Conservation (phyloP, 2,888 invertebrate species). For the Acrobasis repandana region DNA sequence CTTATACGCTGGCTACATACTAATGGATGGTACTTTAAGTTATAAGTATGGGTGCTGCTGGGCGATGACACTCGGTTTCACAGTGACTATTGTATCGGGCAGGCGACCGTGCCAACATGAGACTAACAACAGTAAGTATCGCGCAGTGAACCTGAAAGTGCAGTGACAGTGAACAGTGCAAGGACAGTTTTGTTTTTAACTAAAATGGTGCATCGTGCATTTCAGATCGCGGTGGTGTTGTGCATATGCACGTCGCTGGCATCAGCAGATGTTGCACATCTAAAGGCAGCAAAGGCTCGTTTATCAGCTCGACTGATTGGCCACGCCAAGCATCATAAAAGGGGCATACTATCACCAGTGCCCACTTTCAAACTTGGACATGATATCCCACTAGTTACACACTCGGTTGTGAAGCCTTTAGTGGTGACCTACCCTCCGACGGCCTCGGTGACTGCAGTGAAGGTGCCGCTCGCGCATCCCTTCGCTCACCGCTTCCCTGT, state of each 20-base stretch:
- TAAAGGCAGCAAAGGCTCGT: constrained; percentile 58
- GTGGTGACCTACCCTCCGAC: constrained; percentile 76
- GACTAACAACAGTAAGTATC: constrained; percentile 63
- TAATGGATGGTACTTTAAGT: constrained; percentile 62
- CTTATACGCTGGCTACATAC: constrained; percentile 66
- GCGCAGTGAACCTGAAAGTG: constrained; percentile 38
- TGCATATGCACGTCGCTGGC: constrained; percentile 57
- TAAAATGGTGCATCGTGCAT: constrained; percentile 56
- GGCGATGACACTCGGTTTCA: constrained; percentile 55
- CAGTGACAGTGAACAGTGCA: constrained; percentile 34
- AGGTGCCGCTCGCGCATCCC: constrained; percentile 67
- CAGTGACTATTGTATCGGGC: constrained; percentile 56
- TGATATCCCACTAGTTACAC: constrained; percentile 73
- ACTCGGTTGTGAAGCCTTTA: constrained; percentile 73
- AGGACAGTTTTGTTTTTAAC: constrained; percentile 35
- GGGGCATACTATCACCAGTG: constrained; percentile 65
- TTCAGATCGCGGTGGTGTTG: constrained; percentile 70
- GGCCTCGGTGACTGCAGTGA: constrained; percentile 69
- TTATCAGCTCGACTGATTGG: constrained; percentile 52
- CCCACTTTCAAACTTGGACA: constrained; percentile 76
- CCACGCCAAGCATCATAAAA: constrained; percentile 64
- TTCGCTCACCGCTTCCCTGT: constrained; percentile 56
- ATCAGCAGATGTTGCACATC: constrained; percentile 57
- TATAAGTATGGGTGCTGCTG: constrained; percentile 73
- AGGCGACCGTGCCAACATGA: constrained; percentile 67